phyloP scores from a whole-genome alignment of 2,888 invertebrate genomes.

The Argyresthia goedartella region DNA sequence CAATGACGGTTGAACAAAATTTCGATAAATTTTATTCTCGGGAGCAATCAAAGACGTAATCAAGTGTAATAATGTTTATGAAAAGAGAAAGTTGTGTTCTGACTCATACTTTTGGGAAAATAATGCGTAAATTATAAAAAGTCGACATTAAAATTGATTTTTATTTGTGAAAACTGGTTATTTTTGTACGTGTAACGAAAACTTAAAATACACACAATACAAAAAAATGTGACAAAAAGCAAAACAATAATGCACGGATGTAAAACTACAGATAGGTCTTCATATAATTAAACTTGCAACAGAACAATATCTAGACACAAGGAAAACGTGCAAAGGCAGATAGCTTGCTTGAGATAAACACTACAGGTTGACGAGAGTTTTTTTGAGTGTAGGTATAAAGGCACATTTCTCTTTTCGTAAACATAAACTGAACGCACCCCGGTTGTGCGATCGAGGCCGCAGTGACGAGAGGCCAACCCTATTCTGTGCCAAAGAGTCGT shows the following conservation, averaged over 20 bases:
- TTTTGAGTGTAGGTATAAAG: not conserved
- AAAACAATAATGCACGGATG: too few species aligned
- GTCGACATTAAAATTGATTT: not conserved
- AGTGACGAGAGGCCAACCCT: slow-evolving; percentile 62
- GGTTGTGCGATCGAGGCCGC: slow-evolving; percentile 70
- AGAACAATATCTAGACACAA: too few species aligned
- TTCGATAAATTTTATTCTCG: too few species aligned
- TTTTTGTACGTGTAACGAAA: too few species aligned
- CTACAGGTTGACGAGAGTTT: too few species aligned
- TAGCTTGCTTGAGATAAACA: too few species aligned
- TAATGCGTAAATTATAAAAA: not conserved
- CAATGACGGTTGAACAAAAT: too few species aligned
- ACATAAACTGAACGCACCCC: slow-evolving; percentile 68
- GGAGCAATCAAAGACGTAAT: not conserved
- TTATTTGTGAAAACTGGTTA: too few species aligned
- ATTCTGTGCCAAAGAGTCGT: slow-evolving; percentile 78
- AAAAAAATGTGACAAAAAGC: slow-evolving; percentile 15
- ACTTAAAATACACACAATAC: too few species aligned
- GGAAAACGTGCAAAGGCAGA: too few species aligned
- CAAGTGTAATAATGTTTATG: slow-evolving; percentile 60
- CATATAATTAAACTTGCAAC: too few species aligned
- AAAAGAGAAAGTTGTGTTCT: slow-evolving; percentile 56
- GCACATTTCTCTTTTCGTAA: slow-evolving; percentile 65
- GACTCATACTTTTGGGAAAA: not conserved
- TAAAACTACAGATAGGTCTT: too few species aligned